Conservation (phyloP, 2,888 invertebrate species). For the Drosophila leonis region DNA sequence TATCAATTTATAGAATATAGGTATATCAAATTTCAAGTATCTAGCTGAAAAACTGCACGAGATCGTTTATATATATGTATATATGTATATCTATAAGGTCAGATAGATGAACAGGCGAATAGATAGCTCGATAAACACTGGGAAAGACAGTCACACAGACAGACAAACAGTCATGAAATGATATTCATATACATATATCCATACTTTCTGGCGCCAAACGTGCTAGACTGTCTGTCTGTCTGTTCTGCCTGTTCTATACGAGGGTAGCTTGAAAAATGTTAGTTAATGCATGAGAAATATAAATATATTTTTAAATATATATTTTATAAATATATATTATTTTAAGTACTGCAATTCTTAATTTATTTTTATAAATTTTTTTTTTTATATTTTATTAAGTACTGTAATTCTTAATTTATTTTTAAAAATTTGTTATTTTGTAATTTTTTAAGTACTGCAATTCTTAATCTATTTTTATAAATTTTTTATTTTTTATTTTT, state of each 20-base stretch:
- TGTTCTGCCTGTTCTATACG: neutral
- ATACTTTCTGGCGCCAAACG: neutral
- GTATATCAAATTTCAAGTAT: neutral
- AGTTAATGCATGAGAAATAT: too few species aligned
- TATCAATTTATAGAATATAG: too few species aligned
- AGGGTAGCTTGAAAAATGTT: neutral
- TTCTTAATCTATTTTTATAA: too few species aligned
- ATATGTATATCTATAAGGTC: neutral
- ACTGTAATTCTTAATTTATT: too few species aligned
- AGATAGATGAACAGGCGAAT: neutral
- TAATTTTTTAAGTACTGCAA: too few species aligned
- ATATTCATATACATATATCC: neutral
- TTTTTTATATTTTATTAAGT: neutral
- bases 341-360: neutral
- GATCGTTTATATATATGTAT: neutral
- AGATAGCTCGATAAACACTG: neutral
- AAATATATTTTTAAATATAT: neutral
- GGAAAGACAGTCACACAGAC: neutral
- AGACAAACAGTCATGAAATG: neutral
- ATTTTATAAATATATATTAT: neutral
- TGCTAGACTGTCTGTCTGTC: constrained; percentile 1
- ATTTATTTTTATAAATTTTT: neutral
- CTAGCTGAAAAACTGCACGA: too few species aligned
- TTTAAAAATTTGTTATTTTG: too few species aligned
- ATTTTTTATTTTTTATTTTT: too few species aligned